Percentiles rank a stretch among this genome's conserved stretches.
Evolutionary conservation across 23 tunicate species (phyloP).

Genomic region (Ciona savignyi): DNA sequence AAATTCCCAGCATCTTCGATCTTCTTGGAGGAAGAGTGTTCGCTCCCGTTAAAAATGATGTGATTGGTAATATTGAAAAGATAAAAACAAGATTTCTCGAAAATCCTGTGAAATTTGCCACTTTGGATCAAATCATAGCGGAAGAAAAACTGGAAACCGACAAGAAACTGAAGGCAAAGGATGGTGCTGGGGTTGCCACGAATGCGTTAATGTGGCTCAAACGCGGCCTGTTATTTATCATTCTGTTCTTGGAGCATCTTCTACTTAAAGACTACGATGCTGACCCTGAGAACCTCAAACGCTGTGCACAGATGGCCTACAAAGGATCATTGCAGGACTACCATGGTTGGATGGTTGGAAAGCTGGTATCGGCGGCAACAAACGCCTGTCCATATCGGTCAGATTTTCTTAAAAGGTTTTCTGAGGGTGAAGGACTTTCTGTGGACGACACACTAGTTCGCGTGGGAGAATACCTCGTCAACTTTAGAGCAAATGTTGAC

Average conservation of each 20-base stretch:
- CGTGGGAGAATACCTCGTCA: slow-evolving; percentile 26
- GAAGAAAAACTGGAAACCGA: slow-evolving; percentile 58
- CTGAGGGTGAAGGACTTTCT: slow-evolving; percentile 20
- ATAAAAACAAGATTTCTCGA: slow-evolving; percentile 55
- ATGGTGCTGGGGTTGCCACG: slow-evolving; percentile 90
- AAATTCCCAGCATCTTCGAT: slow-evolving; percentile 70
- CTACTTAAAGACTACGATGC: slow-evolving; percentile 63
- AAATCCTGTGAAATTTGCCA: slow-evolving; percentile 54
- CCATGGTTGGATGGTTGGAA: slow-evolving; percentile 81
- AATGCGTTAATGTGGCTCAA: slow-evolving; percentile 98
- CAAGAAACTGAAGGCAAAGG: slow-evolving; percentile 55
- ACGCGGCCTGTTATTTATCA: slow-evolving; percentile 79
- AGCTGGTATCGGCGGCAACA: slow-evolving; percentile 70
- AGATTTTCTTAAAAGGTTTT: slow-evolving; percentile 34
- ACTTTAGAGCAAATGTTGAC: slow-evolving; percentile 63
- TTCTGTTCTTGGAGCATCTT: slow-evolving; percentile 67
- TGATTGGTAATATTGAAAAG: slow-evolving; percentile 79
- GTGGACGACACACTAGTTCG: slow-evolving; percentile 25
- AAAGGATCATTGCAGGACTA: slow-evolving; percentile 53
- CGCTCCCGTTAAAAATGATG: slow-evolving; percentile 88
- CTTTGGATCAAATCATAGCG: slow-evolving; percentile 52
- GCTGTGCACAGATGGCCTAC: slow-evolving; percentile 65
- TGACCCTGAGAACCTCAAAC: slow-evolving; percentile 44
- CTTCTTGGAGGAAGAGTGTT: slow-evolving; percentile 85
- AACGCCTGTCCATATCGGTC: slow-evolving; percentile 68